These are phyloP conservation scores for Pygoscelis adeliae DNA, from an alignment of 2,113 vertebrate species.

Conservation along the genomic window DNA sequence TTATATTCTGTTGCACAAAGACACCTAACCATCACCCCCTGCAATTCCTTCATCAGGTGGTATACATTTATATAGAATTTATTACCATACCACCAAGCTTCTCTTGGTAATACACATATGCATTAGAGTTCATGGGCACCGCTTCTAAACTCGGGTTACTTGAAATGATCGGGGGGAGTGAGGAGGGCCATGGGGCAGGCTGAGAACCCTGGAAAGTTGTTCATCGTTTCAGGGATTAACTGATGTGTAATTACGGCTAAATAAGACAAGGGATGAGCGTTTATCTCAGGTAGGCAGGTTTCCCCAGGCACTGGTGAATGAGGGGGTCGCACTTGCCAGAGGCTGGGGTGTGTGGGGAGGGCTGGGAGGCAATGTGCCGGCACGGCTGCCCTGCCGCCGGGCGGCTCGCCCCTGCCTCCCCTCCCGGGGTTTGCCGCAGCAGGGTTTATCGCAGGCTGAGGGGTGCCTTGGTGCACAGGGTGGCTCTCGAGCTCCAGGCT, in stretches of 20 bases:
- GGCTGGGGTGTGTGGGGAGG: not conserved
- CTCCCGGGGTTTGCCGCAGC: fast-evolving
- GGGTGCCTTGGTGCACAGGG: not conserved
- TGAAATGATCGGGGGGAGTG: not conserved
- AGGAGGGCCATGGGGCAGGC: not conserved
- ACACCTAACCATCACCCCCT: not conserved
- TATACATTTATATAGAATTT: not conserved
- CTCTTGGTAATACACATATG: not conserved
- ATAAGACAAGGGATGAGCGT: fast-evolving
- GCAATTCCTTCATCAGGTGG: not conserved
- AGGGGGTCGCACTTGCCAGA: not conserved
- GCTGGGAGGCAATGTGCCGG: not conserved
- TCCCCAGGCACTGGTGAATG: not conserved
- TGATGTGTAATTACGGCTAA: not conserved
- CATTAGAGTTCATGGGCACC: not conserved
- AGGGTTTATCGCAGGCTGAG: fast-evolving
- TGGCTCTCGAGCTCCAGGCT: not conserved
- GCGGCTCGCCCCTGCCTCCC: not conserved
- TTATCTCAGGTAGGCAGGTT: not conserved
- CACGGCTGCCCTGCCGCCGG: fast-evolving
- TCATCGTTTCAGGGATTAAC: not conserved
- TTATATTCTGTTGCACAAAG: not conserved
- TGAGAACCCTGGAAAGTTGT: not conserved
- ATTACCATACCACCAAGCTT: not conserved
- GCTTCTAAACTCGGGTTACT: not conserved